These are phyloP conservation scores for Leptinotarsa texana DNA, from an alignment of 1,140 invertebrate genomes.

Conservation along the genomic window DNA sequence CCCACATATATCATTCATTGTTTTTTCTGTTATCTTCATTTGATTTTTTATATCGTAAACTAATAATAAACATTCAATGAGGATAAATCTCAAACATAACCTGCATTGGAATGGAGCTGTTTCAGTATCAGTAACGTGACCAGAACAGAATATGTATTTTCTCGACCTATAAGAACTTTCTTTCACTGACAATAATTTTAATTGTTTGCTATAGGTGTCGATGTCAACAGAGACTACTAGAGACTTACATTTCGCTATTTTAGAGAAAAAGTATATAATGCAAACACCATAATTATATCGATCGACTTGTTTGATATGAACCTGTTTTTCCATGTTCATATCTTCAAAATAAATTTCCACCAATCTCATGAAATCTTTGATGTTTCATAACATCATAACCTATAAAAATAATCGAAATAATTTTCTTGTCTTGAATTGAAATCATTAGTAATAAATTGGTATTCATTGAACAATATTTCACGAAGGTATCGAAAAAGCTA, in stretches of 20 bases:
- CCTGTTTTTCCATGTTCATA: not conserved
- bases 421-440: not conserved
- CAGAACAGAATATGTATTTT: slow-evolving; percentile 1
- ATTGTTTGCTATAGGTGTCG: not conserved
- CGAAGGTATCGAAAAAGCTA: no score
- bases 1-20: not conserved
- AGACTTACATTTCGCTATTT: not conserved
- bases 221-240: not conserved
- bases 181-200: not conserved
- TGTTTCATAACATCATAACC: not conserved
- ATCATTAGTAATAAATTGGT: no score
- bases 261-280: not conserved
- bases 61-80: not conserved
- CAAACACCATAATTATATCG: not conserved
- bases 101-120: not conserved
- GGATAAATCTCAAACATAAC: not conserved
- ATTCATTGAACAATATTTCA: no score
- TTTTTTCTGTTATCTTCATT: not conserved
- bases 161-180: not conserved
- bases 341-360: not conserved
- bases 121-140: not conserved
- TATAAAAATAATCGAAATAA: not conserved
- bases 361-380: not conserved
- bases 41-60: not conserved
- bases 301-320: not conserved